Evolutionary conservation across 1,140 invertebrate genomes (phyloP).

Genomic region (Drosophila oshimai): DNA sequence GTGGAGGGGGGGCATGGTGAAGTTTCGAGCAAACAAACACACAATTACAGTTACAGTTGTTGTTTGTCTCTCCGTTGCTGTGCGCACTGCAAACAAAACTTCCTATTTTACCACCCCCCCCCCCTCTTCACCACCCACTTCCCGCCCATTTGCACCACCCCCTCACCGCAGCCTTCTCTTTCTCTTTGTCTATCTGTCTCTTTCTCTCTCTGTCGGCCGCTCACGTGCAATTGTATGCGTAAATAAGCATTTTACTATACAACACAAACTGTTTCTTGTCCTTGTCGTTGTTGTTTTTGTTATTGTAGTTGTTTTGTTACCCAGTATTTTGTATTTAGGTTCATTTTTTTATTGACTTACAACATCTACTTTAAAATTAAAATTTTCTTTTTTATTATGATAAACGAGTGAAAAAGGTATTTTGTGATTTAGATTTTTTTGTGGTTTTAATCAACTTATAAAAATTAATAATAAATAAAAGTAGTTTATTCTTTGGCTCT

Average conservation of each 20-base stretch:
- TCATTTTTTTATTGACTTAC: no score
- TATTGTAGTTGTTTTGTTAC: constrained; percentile 9
- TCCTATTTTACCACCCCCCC: constrained; percentile 29
- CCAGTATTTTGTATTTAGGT: background rate
- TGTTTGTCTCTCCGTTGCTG: constrained; percentile 53
- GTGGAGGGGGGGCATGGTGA: background rate
- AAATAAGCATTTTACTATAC: constrained; percentile 74
- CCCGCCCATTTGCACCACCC: constrained; percentile 13
- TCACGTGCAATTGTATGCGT: constrained; percentile 70
- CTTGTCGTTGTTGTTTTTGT: constrained; percentile 20
- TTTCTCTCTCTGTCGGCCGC: background rate
- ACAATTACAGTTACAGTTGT: constrained; percentile 58
- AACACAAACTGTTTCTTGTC: constrained; percentile 54
- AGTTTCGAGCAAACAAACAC: constrained; percentile 60
- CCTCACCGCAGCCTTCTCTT: background rate
- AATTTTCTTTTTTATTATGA: no score
- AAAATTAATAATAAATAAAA: no score
- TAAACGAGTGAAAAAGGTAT: no score
- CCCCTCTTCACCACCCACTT: constrained; percentile 12
- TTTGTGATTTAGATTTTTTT: no score
- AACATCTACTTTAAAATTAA: no score
- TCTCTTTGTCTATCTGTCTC: constrained; percentile 1
- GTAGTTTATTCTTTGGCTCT: no score
- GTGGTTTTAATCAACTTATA: no score
- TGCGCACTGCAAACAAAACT: constrained; percentile 64